These are phyloP conservation scores for Pardalotus punctatus DNA, from an alignment of 2,113 vertebrate genomes.

Conservation along the genomic window DNA sequence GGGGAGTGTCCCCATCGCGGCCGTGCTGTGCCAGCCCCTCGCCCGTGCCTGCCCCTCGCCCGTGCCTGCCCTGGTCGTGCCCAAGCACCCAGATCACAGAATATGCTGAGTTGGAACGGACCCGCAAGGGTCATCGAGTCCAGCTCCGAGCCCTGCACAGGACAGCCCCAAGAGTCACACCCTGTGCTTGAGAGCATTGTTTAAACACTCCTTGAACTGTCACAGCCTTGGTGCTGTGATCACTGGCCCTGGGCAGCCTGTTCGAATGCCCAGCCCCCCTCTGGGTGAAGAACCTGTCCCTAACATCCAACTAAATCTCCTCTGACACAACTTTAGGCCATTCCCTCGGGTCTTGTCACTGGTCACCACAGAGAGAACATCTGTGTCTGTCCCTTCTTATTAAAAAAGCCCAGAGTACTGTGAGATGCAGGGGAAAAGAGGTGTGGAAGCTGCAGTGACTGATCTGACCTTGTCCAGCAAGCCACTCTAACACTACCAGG, in stretches of 20 bases:
- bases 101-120: background rate
- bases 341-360: background rate
- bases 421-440: background rate
- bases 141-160: background rate
- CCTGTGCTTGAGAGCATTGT: background rate
- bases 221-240: too few species aligned
- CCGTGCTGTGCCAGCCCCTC: background rate
- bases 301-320: background rate
- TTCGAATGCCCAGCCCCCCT: background rate
- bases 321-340: background rate
- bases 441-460: background rate
- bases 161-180: background rate
- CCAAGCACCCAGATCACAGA: accelerated
- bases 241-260: background rate
- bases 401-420: background rate
- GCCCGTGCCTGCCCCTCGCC: background rate
- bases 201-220: background rate
- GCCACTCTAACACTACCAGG: background rate
- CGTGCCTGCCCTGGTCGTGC: background rate
- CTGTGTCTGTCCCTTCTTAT: background rate
- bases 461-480: background rate
- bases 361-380: background rate
- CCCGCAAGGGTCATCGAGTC: background rate
- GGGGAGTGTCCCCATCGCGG: accelerated
- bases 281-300: background rate